Evolutionary conservation across 2,797 vertebrate species (phyloP).

Genomic region (Halcyon badia): DNA sequence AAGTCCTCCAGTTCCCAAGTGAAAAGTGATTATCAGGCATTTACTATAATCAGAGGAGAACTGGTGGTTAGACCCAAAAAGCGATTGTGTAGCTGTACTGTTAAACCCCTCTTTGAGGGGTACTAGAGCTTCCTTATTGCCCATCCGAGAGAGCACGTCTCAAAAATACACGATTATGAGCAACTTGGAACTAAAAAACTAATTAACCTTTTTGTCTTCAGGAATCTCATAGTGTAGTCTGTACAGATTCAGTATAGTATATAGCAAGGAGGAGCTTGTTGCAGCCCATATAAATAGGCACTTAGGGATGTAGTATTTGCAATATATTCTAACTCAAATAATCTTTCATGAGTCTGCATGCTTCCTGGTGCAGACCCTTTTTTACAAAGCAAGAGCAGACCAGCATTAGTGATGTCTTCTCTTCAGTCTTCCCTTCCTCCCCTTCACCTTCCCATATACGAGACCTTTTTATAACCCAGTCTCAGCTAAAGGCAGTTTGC

Average conservation of each 20-base stretch:
- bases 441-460: neutral
- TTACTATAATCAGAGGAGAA: neutral
- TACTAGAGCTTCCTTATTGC: neutral
- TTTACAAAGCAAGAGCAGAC: neutral
- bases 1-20: neutral
- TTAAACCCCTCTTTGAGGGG: neutral
- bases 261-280: neutral
- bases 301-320: neutral
- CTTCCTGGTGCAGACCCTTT: neutral
- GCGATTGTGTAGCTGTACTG: neutral
- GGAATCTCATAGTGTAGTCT: neutral
- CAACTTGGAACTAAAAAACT: neutral
- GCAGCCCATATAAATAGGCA: neutral
- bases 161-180: neutral
- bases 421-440: neutral
- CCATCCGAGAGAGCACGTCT: neutral
- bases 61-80: neutral
- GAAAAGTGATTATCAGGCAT: neutral
- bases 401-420: neutral
- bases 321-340: neutral
- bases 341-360: accelerated
- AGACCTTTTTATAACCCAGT: neutral
- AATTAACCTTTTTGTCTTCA: neutral
- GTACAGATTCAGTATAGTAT: neutral
- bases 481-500: neutral